Evolutionary conservation across 2,113 vertebrate genomes (phyloP).

Genomic region (Elanus axillaris): DNA sequence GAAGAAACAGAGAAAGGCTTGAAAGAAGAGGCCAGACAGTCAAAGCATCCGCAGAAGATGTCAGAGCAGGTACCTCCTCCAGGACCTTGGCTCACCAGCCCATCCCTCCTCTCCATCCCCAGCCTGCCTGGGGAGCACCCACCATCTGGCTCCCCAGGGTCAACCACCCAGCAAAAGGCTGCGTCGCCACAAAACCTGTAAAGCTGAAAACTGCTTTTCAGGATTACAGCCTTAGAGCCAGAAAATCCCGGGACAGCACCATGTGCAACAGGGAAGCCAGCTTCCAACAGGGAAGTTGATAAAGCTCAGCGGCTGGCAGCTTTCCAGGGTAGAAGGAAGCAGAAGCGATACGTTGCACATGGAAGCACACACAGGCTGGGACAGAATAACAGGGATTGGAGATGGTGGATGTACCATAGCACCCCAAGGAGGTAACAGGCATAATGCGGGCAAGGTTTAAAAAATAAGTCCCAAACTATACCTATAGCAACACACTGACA

Average conservation of each 20-base stretch:
- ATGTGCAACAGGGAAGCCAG: background rate
- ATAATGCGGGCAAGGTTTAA: background rate
- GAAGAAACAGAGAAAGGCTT: background rate
- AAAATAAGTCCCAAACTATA: background rate
- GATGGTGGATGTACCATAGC: background rate
- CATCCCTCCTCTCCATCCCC: background rate
- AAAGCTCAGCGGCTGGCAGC: background rate
- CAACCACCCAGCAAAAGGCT: background rate
- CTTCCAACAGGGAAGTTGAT: background rate
- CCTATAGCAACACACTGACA: background rate
- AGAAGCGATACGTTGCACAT: background rate
- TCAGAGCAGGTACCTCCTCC: background rate
- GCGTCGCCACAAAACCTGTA: background rate
- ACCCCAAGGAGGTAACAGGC: background rate
- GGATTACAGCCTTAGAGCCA: slow-evolving; percentile 6
- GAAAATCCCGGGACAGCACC: background rate
- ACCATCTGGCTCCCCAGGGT: background rate
- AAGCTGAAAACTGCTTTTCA: slow-evolving; percentile 28
- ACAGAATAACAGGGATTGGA: background rate
- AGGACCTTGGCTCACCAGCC: background rate
- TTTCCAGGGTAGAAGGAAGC: background rate
- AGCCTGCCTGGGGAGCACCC: background rate
- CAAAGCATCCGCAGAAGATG: background rate
- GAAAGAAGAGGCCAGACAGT: background rate
- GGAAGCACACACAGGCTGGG: background rate